Percentiles rank a stretch among this genome's conserved stretches.
phyloP scores from a whole-genome alignment of 2,113 vertebrate genomes.

The Pterophyllum scalare region DNA sequence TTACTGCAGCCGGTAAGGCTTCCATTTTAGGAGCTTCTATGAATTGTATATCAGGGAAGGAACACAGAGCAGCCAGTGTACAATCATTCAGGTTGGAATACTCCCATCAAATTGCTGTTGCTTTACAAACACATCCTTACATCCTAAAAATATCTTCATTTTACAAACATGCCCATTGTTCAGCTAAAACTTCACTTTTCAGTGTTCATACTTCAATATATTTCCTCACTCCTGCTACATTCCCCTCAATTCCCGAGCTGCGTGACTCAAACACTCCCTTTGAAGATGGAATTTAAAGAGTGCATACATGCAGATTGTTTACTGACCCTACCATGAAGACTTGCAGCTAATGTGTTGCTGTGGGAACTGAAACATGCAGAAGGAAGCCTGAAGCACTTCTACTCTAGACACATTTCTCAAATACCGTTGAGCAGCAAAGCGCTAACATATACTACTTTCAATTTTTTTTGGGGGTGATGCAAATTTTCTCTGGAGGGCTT shows the following conservation, averaged over 20 bases:
- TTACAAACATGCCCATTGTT: slow-evolving; percentile 3
- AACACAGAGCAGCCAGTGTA: background rate
- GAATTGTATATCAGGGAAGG: background rate
- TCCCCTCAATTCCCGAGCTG: background rate
- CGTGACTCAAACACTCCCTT: background rate
- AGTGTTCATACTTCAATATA: background rate
- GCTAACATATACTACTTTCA: background rate
- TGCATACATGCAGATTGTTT: slow-evolving; percentile 32
- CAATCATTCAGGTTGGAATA: background rate
- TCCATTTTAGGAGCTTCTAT: background rate
- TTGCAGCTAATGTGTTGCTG: slow-evolving; percentile 60
- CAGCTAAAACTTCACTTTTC: background rate
- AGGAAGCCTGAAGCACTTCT: slow-evolving; percentile 42
- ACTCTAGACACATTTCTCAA: slow-evolving; percentile 37
- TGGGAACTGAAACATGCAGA: slow-evolving; percentile 58
- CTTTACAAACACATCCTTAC: background rate
- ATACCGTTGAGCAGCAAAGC: slow-evolving; percentile 1
- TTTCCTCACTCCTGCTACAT: background rate
- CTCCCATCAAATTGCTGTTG: background rate
- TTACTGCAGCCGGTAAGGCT: background rate
- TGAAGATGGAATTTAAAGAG: background rate
- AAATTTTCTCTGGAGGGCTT: background rate
- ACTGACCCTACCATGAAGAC: slow-evolving; percentile 14
- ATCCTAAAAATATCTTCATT: background rate
- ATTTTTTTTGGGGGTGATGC: background rate